These are phyloP conservation scores for Argynnis bischoffii DNA, from an alignment of 2,888 invertebrate genomes.

Conservation along the genomic window DNA sequence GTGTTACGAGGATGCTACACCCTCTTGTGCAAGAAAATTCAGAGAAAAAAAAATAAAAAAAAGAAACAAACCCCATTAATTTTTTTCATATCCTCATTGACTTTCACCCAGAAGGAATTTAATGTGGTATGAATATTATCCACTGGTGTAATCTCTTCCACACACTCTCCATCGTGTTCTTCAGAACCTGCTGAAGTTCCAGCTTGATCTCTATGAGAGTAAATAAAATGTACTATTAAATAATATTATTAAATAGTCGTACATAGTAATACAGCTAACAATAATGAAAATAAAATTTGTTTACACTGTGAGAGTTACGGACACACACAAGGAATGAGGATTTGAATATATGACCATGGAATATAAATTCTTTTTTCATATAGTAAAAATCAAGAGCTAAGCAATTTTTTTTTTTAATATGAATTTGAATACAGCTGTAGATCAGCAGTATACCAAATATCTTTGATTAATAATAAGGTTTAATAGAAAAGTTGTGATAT, in stretches of 20 bases:
- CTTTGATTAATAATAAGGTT: no score
- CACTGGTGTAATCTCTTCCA: slow-evolving; percentile 81
- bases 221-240: not conserved
- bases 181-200: slow-evolving; percentile 56
- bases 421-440: no score
- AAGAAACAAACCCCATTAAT: slow-evolving; percentile 85
- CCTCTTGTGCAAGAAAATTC: not conserved
- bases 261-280: not conserved
- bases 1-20: no score
- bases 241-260: not conserved
- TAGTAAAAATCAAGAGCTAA: not conserved
- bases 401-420: no score
- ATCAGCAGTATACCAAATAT: no score
- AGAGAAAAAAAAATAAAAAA: not conserved
- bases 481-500: not conserved
- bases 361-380: not conserved
- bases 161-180: slow-evolving; percentile 60
- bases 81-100: slow-evolving; percentile 89
- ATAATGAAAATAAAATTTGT: no score
- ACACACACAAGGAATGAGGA: no score
- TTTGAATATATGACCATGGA: not conserved
- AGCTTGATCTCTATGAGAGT: slow-evolving; percentile 58
- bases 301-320: no score
- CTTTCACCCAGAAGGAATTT: slow-evolving; percentile 91
- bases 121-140: slow-evolving; percentile 80